Percentiles rank a stretch among this genome's conserved stretches.
phyloP scores from a whole-genome alignment of 2,113 vertebrate genomes.

The Lathamus discolor region DNA sequence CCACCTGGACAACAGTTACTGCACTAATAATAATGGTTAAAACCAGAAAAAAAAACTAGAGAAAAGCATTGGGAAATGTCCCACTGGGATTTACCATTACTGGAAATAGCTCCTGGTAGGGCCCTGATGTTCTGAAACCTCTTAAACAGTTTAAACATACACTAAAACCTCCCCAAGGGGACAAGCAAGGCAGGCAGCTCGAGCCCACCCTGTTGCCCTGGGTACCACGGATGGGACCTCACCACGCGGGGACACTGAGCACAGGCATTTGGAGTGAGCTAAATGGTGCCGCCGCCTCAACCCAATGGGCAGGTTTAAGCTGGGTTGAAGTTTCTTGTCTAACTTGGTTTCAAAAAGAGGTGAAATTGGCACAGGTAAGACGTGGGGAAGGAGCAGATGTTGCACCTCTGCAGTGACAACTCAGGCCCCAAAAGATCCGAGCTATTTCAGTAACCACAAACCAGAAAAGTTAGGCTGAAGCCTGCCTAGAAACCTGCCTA shows the following conservation, averaged over 20 bases:
- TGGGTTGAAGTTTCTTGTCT: background rate
- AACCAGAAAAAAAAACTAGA: background rate
- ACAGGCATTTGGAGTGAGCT: no score
- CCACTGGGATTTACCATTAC: background rate
- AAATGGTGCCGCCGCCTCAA: background rate
- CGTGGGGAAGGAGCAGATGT: background rate
- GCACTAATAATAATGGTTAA: background rate
- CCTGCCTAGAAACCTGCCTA: slow-evolving; percentile 52
- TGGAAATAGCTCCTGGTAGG: background rate
- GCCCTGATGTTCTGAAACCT: background rate
- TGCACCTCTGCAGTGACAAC: background rate
- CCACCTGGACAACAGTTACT: background rate
- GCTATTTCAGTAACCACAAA: slow-evolving; percentile 26
- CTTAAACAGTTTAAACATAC: background rate
- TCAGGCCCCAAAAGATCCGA: background rate
- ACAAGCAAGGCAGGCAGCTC: background rate
- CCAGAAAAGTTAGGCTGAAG: background rate
- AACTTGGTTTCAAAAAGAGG: background rate
- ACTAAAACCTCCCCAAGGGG: background rate
- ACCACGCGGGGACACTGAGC: rapidly evolving
- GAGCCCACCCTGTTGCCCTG: background rate
- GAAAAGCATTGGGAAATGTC: background rate
- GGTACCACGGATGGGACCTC: background rate
- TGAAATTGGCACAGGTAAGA: background rate
- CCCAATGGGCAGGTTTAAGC: background rate